A percentile compares a stretch with the other conserved stretches of the same genome.
Conservation (phyloP, 1,140 invertebrate genomes). For the Monochamus saltuarius region DNA sequence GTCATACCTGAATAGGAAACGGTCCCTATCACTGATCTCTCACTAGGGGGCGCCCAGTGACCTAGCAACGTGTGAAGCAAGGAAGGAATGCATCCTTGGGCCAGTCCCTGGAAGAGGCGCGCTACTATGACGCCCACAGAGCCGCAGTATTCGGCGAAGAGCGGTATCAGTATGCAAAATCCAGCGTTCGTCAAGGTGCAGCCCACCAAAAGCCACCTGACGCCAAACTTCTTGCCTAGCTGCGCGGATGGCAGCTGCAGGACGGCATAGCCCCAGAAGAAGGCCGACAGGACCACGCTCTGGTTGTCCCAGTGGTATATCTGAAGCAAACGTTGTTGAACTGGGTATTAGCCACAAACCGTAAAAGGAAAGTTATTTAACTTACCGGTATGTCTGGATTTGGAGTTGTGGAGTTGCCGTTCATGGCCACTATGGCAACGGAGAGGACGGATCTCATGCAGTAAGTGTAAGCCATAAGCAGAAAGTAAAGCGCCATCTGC, state of each 20-base stretch:
- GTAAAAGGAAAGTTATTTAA: conserved; percentile 18
- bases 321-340: conserved; percentile 27
- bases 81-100: conserved; percentile 22
- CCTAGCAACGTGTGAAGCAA: conserved; percentile 16
- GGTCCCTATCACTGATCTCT: conserved; percentile 13
- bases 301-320: conserved; percentile 53
- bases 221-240: conserved; percentile 63
- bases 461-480: conserved; percentile 63
- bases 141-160: conserved; percentile 14
- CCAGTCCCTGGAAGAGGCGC: conserved; percentile 19
- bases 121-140: conserved; percentile 20
- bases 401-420: conserved; percentile 47
- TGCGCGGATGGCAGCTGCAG: conserved; percentile 67
- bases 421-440: conserved; percentile 72
- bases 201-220: conserved; percentile 59
- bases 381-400: conserved; percentile 45
- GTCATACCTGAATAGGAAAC: conserved; percentile 13
- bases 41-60: conserved; percentile 18
- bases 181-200: conserved; percentile 58
- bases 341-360: no score
- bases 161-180: conserved; percentile 51
- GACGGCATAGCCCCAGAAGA: conserved; percentile 64
- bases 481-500: conserved; percentile 63
- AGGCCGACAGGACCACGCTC: conserved; percentile 62
- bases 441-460: conserved; percentile 67